Base-by-base conservation (phyloP, 1,140 invertebrate genomes). In the Bombus difficillimus region DNA sequence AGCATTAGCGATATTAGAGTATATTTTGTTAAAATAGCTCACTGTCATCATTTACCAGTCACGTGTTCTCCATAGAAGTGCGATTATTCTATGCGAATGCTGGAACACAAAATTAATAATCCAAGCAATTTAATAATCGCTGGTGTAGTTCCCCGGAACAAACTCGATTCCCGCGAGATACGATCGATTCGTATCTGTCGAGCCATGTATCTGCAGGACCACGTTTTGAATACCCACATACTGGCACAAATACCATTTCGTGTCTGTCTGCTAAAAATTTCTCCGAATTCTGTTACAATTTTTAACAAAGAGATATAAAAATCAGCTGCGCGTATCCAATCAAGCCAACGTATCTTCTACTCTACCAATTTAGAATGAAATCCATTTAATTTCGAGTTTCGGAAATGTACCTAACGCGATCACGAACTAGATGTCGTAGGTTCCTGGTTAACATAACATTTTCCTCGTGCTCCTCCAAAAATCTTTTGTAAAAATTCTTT, bases 41-140 rank as follows among this genome's bases (percentile, higher is more conserved):
- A n/a, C 43, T 34, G 9, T n/a, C 12, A 34, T 22, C 34, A 9
- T n/a, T 28, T 34, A 28, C 3, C 2, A 18, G 9, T 22, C 43
- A 3, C 13, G n/a, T 15, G 28, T 37, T 47, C 8, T 22, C 43
- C 4, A 43, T 37, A 15, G 47, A n/a, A 59, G 25, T n/a, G 0
- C 32, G 43, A 84, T 84, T 79, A 79, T 71, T 62, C 39, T 57
- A 41, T 43, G 62, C 4, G 39, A 13, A 72, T n/a, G 22, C 18
- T 59, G 69, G 34, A 86, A 75, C 77, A 75, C 57, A 47, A 82
- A 66, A 88, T 88, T 86, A 88, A 89, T 89, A 83, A 89, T 57
- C 47, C 69, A 64, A 43, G 59, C 82, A 89, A 89, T 89, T 89
- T 89, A 89, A 89, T 89, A 89, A 89, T 88, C 74, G 78, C 53